These are phyloP conservation scores for Theristicus caerulescens DNA, from an alignment of 2,113 vertebrate species.

Conservation along the genomic window DNA sequence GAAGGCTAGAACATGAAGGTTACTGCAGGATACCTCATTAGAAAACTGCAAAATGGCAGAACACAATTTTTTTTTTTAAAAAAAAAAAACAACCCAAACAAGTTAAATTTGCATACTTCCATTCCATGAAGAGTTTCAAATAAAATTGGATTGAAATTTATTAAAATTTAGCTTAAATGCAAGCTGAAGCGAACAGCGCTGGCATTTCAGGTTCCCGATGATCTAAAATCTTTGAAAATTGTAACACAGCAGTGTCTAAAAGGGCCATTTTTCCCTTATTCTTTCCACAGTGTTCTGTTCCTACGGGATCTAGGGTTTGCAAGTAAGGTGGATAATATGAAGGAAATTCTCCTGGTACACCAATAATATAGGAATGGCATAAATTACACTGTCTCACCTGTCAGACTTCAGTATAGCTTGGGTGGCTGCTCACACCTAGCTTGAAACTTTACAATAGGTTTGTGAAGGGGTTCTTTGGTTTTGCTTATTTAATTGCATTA, in stretches of 20 bases:
- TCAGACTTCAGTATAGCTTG: not conserved
- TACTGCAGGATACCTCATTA: not conserved
- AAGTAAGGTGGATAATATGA: not conserved
- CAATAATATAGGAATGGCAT: not conserved
- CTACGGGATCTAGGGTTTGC: not conserved
- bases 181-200: not conserved
- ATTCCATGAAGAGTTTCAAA: not conserved
- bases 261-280: not conserved
- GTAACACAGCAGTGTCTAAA: not conserved
- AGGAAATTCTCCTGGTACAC: not conserved
- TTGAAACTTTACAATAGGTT: not conserved
- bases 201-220: not conserved
- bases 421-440: not conserved
- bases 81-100: accelerated
- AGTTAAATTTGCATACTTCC: not conserved
- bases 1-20: not conserved
- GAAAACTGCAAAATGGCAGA: not conserved
- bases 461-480: not conserved
- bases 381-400: not conserved
- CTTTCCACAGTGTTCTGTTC: not conserved
- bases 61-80: accelerated
- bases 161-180: not conserved
- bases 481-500: not conserved
- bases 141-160: not conserved
- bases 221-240: not conserved